phyloP scores from a whole-genome alignment of 2,888 invertebrate species.

The Dryobotodes eremita region DNA sequence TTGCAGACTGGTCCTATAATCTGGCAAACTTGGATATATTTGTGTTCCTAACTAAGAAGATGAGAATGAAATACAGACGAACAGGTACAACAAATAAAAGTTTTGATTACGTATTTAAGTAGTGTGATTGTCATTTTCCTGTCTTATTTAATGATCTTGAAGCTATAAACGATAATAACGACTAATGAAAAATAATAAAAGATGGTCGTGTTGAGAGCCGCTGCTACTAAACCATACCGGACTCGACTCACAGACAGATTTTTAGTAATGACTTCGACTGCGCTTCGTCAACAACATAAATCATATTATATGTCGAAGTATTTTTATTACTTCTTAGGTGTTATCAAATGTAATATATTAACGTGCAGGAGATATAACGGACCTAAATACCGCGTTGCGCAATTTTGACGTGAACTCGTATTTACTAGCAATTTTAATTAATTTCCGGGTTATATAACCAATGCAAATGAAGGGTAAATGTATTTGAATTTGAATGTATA shows the following conservation, averaged over 20 bases:
- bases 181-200: conserved; percentile 60
- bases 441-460: conserved; percentile 56
- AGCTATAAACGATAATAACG: conserved; percentile 36
- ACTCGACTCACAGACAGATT: conserved; percentile 32
- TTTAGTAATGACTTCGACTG: conserved; percentile 43
- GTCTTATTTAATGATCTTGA: conserved; percentile 49
- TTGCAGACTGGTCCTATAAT: conserved; percentile 20
- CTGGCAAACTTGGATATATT: conserved; percentile 21
- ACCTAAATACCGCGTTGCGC: conserved; percentile 42
- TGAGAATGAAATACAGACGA: conserved; percentile 10
- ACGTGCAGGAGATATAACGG: conserved; percentile 44
- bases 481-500: conserved; percentile 37
- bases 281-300: conserved; percentile 56
- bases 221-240: conserved; percentile 35
- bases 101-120: conserved; percentile 21
- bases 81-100: neutral
- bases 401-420: conserved; percentile 40
- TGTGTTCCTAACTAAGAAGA: neutral
- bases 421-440: conserved; percentile 49
- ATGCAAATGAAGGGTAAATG: conserved; percentile 40
- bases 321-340: conserved; percentile 57
- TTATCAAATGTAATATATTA: conserved; percentile 55
- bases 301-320: conserved; percentile 53
- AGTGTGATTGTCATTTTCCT: conserved; percentile 20
- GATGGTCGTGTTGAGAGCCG: conserved; percentile 30